Evolutionary conservation across 2,113 vertebrate genomes (phyloP).

Genomic region (Sapayoa aenigma): DNA sequence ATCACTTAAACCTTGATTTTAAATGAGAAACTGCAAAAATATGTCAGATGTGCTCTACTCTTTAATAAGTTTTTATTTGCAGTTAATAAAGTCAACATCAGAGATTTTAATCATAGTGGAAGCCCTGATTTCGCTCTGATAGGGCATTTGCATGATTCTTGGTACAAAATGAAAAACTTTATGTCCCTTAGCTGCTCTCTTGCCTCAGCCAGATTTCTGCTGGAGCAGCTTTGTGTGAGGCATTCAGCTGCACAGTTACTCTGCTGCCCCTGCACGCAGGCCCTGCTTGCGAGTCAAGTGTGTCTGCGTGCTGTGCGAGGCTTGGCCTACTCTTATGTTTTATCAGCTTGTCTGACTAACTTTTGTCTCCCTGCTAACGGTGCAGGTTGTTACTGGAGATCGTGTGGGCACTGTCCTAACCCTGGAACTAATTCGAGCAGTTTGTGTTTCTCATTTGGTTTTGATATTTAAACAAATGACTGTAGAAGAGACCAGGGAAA

Average conservation of each 20-base stretch:
- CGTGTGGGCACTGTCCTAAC: neutral
- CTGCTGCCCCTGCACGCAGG: neutral
- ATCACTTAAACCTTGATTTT: neutral
- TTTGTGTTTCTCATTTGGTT: neutral
- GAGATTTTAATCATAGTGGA: neutral
- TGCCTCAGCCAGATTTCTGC: neutral
- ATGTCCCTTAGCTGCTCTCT: neutral
- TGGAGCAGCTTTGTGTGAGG: neutral
- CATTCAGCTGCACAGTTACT: neutral
- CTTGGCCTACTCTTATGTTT: neutral
- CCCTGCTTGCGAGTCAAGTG: neutral
- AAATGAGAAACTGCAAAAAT: constrained; percentile 23
- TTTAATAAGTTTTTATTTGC: neutral
- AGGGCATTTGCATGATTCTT: neutral
- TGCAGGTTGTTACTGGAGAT: neutral
- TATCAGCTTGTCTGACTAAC: neutral
- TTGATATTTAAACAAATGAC: neutral
- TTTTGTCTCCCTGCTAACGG: neutral
- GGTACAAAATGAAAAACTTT: neutral
- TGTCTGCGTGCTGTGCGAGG: neutral
- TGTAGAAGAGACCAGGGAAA: neutral
- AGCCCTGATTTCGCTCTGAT: neutral
- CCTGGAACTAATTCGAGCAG: neutral
- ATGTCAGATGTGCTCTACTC: neutral
- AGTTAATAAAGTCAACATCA: neutral